These are phyloP conservation scores for Oedothorax gibbosus DNA, from an alignment of 1,140 invertebrate species.

Conservation along the genomic window DNA sequence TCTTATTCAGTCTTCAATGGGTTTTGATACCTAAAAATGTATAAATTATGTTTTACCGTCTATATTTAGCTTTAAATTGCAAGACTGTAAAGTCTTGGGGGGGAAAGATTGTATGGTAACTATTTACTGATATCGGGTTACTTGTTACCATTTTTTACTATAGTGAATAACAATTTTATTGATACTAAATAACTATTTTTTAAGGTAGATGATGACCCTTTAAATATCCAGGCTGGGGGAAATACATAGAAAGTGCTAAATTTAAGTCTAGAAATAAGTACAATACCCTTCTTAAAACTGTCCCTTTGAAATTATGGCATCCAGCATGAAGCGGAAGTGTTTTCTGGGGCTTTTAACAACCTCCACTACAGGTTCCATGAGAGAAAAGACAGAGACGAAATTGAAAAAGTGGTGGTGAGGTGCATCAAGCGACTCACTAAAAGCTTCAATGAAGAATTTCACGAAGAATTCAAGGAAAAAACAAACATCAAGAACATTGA, in stretches of 20 bases:
- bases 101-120: too few species aligned
- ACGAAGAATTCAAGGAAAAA: conserved; percentile 30
- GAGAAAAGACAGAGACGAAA: conserved; percentile 42
- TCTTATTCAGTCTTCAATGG: too few species aligned
- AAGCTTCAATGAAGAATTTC: conserved; percentile 46
- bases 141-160: too few species aligned
- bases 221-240: conserved; percentile 60
- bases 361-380: conserved; percentile 43
- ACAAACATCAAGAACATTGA: background rate
- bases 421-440: conserved; percentile 29
- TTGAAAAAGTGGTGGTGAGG: conserved; percentile 41
- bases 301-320: conserved; percentile 49
- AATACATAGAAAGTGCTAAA: conserved; percentile 49
- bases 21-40: too few species aligned
- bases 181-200: background rate
- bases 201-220: conserved; percentile 53
- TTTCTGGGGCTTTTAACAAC: conserved; percentile 40
- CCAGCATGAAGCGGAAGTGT: conserved; percentile 47
- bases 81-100: too few species aligned
- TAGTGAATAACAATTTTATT: too few species aligned
- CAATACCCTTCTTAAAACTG: conserved; percentile 2
- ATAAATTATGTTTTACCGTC: too few species aligned
- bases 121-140: too few species aligned
- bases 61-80: too few species aligned
- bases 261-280: conserved; percentile 42